A percentile compares a stretch with the other conserved stretches of the same genome.
phyloP scores from a whole-genome alignment of 2,113 vertebrate genomes.

The Lampris megalopsis region DNA sequence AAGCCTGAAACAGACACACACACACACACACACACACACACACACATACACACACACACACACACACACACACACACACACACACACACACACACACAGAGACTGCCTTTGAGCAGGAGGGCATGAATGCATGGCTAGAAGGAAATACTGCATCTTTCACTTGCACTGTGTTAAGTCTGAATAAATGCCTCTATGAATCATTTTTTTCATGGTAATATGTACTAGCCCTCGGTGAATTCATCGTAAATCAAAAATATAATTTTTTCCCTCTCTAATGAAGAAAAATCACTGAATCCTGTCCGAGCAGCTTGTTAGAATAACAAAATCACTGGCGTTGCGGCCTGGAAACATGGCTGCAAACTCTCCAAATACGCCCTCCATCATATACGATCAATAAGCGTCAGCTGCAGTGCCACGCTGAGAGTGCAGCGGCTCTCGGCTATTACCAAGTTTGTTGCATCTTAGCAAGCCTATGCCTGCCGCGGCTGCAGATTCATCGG shows the following conservation, averaged over 20 bases:
- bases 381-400: conserved; percentile 63
- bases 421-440: conserved; percentile 21
- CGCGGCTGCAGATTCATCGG: conserved; percentile 40
- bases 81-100: background rate
- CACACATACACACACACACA: no score
- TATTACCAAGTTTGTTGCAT: conserved; percentile 38
- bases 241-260: conserved; percentile 62
- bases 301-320: conserved; percentile 66
- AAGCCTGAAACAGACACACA: conserved; percentile 1
- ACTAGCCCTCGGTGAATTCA: conserved; percentile 29
- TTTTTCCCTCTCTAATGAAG: conserved; percentile 68
- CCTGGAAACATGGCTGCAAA: conserved; percentile 37
- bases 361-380: conserved; percentile 59
- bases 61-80: background rate
- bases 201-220: conserved; percentile 48
- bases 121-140: conserved; percentile 13
- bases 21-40: conserved; percentile 1
- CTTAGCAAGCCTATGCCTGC: conserved; percentile 16
- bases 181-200: conserved; percentile 36
- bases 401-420: conserved; percentile 33
- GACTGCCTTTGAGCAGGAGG: background rate
- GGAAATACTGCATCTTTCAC: conserved; percentile 45
- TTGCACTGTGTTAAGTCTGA: conserved; percentile 36
- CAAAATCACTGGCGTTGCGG: conserved; percentile 40
- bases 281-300: conserved; percentile 61